Percentiles rank a stretch among this genome's conserved stretches.
phyloP scores from a whole-genome alignment of 2,113 vertebrate species.

The Balaeniceps rex region DNA sequence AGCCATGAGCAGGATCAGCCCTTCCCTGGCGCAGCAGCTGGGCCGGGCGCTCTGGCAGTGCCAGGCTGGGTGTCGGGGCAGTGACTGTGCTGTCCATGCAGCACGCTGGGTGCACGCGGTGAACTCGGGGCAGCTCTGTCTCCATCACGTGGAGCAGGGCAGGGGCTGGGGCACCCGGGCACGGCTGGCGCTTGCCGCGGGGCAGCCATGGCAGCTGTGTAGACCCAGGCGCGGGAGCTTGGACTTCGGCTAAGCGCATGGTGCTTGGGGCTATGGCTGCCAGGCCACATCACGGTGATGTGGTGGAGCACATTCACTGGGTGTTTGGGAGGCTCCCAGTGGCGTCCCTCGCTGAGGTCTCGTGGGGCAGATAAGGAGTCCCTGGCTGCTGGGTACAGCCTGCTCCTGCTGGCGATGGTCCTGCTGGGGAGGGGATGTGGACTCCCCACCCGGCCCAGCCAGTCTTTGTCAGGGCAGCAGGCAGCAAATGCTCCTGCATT shows the following conservation, averaged over 20 bases:
- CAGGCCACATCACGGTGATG: rapidly evolving
- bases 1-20: not conserved
- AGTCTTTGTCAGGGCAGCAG: not conserved
- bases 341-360: not conserved
- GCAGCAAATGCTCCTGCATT: not conserved
- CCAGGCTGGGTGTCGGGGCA: not conserved
- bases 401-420: not conserved
- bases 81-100: not conserved
- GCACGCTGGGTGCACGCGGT: rapidly evolving
- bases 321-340: not conserved
- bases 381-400: not conserved
- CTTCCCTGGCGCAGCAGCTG: not conserved
- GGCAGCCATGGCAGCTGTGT: rapidly evolving
- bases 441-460: no score
- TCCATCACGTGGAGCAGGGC: rapidly evolving
- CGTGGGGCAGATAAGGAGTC: not conserved
- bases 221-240: not conserved
- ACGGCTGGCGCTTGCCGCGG: rapidly evolving
- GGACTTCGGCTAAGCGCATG: not conserved
- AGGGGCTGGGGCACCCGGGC: no score
- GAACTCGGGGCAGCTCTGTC: not conserved
- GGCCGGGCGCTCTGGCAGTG: not conserved
- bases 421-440: not conserved
- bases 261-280: not conserved
- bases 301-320: not conserved